Evolutionary conservation across 30 jellyfish, hydroid and myxozoan genomes (phyloP), one percentile per base, ranked within the genome.

Genomic region (Aurelia aurita): DNA sequence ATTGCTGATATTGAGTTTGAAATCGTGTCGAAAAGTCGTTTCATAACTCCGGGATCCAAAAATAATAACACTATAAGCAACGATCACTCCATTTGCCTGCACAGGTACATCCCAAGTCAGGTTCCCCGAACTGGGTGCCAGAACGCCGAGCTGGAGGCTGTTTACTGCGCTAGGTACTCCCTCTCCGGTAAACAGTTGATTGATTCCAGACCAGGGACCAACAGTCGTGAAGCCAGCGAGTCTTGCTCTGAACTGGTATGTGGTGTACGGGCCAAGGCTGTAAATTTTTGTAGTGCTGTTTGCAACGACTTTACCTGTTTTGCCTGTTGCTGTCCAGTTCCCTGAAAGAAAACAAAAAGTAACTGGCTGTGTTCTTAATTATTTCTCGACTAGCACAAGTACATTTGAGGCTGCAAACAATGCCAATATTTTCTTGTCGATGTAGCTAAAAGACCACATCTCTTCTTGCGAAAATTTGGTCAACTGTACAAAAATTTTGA

Each of bases 141-240:
- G 54, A 44, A n/a, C 73, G n/a, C 20, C n/a, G n/a, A 62, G 31
- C 47, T 47, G 57, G 15, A 86, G 74, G 25, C 46, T 28, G 44
- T 63, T 28, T 6, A 86, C 75, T 46, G 79, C 84, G 49, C 85
- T 62, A 14, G 95, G 95, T 46, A 55, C 53, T 13, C 95, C 95
- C 43, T 66, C 87, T 15, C 46, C 61, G 39, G 95, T 86, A 19
- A 11, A 5, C 3, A 62, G 26, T 47, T 26, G 31, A 26, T 39
- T 25, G 27, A 46, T 29, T n/a, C 29, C 70, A 9, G 95, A 70
- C 95, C 95, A 86, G 29, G 65, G 39, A 18, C 95, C 85, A 44
- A 21, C 9, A 21, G 76, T 61, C 13, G 69, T 28, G 58, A 54
- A 29, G 22, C 74, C 79, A 21, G 35, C 58, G 12, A 86, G 68